A percentile compares a stretch with the other conserved stretches of the same genome.
These are phyloP conservation scores for Chaetodon trifasciatus DNA, from an alignment of 2,797 vertebrate species.

Conservation along the genomic window DNA sequence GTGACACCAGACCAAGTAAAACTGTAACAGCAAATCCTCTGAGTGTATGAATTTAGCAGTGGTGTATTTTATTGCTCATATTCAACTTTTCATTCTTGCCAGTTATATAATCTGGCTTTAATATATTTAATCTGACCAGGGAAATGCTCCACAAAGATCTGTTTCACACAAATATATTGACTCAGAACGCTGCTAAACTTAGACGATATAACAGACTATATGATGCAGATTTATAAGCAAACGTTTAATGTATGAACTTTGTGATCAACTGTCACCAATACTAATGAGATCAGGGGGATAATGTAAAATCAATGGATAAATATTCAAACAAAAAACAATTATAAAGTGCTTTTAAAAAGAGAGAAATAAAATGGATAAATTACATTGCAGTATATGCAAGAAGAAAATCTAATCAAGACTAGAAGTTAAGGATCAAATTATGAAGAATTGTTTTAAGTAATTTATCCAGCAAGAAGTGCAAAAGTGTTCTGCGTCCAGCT, in stretches of 20 bases:
- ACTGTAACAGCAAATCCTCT: background rate
- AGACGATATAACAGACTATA: background rate
- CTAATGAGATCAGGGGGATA: background rate
- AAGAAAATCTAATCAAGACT: background rate
- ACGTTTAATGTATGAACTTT: background rate
- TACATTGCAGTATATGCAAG: too few species aligned
- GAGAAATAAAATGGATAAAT: background rate
- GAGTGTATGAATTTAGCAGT: background rate
- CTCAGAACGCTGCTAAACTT: background rate
- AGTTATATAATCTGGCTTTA: background rate
- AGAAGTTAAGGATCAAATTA: background rate
- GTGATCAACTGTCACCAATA: background rate
- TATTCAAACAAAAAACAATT: background rate
- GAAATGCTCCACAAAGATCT: background rate
- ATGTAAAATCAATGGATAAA: background rate
- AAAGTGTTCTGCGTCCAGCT: background rate
- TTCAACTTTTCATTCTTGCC: background rate
- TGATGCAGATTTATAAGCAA: background rate
- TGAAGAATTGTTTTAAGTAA: background rate
- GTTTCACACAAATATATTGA: background rate
- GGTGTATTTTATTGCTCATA: background rate
- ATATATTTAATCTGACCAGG: background rate
- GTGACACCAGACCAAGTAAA: constrained; percentile 7
- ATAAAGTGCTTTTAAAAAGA: background rate
- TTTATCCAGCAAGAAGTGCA: background rate